Base-by-base conservation (phyloP, 2,888 invertebrate species). In the Caenorhabditis wallacei region DNA sequence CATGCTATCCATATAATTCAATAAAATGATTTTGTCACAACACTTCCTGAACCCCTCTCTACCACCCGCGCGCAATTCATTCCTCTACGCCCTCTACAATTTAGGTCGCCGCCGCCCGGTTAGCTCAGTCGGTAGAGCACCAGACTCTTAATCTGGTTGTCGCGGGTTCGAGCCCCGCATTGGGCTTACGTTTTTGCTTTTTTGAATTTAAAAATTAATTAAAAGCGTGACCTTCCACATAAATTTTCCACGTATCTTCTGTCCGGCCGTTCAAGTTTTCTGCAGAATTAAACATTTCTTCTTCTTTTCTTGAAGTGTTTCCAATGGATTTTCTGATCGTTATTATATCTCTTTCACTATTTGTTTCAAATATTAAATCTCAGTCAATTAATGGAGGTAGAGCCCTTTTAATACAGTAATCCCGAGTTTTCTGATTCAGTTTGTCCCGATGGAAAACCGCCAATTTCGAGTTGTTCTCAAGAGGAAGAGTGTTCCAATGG, bases 101-200 rank as follows among this genome's bases (percentile, higher is more conserved):
- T 13, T 8, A 13, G 2, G 7, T 13, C 13, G 1, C 48, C 57
- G 75, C 76, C 68, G 59, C 76, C 68, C 76, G 88, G 89, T 89
- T 89, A 89, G 89, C 89, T 89, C 89, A 89, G 89, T 89, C 89
- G 89, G 89, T 89, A 89, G 89, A 89, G 89, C 89, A 89, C 89
- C 89, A 89, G 89, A 89, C 89, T 89, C 89, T 89, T 89, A 89
- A 89, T 89, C 89, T 89, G 89, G 89, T 85, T 88, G 89, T 89
- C 89, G 88, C 88, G 89, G 89, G 89, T 89, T 89, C 89, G 89
- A 89, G 89, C 89, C 89, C 89, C 89, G 88, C 88, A 89, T 89
- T 87, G 89, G 87, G 88, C 89, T 88, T 70, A 83, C 43, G 22
- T 57, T 56, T 64, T 64, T 64, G 2, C 2, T n/a, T 13, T 61